A percentile compares a stretch with the other conserved stretches of the same genome.
These are phyloP conservation scores for Macaria notata DNA, from an alignment of 2,888 invertebrate species.

Conservation along the genomic window DNA sequence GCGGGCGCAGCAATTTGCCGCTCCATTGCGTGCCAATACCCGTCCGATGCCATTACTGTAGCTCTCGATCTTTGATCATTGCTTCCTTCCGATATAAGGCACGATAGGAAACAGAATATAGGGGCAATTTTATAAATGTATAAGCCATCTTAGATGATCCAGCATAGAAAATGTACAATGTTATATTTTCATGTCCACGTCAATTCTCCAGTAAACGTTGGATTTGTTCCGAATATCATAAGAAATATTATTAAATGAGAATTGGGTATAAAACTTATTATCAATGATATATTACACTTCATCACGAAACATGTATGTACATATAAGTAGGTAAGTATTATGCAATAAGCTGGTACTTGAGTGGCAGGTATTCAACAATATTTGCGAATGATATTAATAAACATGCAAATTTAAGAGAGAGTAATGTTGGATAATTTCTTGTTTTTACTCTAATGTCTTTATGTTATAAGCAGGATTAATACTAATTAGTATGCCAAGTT, in stretches of 20 bases:
- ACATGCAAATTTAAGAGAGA: conserved; percentile 39
- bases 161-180: too few relatives aligned
- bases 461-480: neutral
- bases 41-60: conserved; percentile 38
- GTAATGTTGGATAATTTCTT: conserved; percentile 15
- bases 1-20: conserved; percentile 62
- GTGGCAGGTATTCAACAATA: conserved; percentile 5
- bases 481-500: too few relatives aligned
- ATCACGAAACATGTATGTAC: neutral
- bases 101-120: neutral
- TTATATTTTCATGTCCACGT: too few relatives aligned
- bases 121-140: neutral
- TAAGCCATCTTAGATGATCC: too few relatives aligned
- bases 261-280: too few relatives aligned
- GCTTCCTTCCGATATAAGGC: neutral
- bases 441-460: conserved; percentile 4
- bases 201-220: too few relatives aligned
- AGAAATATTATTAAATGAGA: too few relatives aligned
- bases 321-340: conserved; percentile 26
- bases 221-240: too few relatives aligned
- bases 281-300: conserved; percentile 6
- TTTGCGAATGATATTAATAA: conserved; percentile 29
- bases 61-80: conserved; percentile 46
- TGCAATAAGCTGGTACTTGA: conserved; percentile 23
- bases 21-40: conserved; percentile 56